phyloP scores from a whole-genome alignment of 2,888 invertebrate species.

The Rapana venosa region DNA sequence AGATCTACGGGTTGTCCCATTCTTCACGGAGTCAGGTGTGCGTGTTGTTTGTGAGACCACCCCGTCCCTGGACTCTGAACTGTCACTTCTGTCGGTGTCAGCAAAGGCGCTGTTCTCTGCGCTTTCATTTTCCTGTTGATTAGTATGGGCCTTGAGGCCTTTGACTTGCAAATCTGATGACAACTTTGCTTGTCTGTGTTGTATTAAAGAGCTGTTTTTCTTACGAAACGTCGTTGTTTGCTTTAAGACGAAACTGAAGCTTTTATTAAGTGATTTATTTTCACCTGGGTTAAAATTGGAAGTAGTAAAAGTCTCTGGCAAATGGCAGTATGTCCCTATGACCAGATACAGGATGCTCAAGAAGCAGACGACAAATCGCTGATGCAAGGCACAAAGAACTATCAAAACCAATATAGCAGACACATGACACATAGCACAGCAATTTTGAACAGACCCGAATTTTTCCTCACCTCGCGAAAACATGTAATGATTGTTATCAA shows the following conservation, averaged over 20 bases:
- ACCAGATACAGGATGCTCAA: background rate
- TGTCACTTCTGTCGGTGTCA: background rate
- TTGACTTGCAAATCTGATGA: background rate
- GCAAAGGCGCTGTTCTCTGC: no score
- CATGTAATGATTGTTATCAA: background rate
- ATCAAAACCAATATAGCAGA: background rate
- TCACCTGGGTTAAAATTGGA: background rate
- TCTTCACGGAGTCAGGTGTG: no score
- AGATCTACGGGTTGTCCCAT: no score
- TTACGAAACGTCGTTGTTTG: background rate
- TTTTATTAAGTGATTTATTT: background rate
- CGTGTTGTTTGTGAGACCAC: no score
- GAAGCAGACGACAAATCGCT: background rate
- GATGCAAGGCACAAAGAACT: background rate
- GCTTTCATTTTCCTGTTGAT: background rate
- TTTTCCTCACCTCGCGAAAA: background rate
- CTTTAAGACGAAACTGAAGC: background rate
- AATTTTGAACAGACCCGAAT: background rate
- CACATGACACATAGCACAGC: background rate
- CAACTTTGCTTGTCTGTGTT: background rate
- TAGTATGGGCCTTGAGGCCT: background rate
- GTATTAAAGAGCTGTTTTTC: background rate
- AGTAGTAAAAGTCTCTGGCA: background rate
- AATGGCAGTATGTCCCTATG: background rate
- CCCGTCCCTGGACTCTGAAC: no score